Evolutionary conservation across 2,113 vertebrate genomes (phyloP).

Genomic region (Agapornis roseicollis): DNA sequence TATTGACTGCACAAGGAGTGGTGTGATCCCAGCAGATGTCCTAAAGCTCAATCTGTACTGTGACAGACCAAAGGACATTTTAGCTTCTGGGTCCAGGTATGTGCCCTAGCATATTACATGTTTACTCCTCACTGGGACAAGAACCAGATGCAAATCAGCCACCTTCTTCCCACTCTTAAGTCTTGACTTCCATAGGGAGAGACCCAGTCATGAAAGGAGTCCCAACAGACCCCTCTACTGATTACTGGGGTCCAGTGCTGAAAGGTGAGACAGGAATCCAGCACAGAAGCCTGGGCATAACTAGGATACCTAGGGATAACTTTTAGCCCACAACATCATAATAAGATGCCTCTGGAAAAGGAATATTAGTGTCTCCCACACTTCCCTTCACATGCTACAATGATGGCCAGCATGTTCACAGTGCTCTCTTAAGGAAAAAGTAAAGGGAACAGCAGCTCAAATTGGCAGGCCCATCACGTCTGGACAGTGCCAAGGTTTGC

Average conservation of each 20-base stretch:
- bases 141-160: background rate
- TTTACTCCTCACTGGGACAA: fast-evolving
- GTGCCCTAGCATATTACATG: background rate
- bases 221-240: background rate
- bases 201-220: background rate
- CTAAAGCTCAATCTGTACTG: background rate
- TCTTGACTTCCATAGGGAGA: background rate
- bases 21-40: background rate
- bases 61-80: background rate
- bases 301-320: background rate
- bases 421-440: background rate
- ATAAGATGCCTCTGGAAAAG: background rate
- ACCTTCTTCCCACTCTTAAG: background rate
- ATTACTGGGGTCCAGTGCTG: background rate
- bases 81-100: background rate
- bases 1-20: background rate
- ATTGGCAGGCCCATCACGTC: background rate
- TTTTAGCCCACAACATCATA: background rate
- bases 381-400: background rate
- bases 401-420: background rate
- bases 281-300: background rate
- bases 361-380: background rate
- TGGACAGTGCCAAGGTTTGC: background rate
- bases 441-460: background rate
- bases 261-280: background rate